Evolutionary conservation across 1,140 invertebrate species (phyloP).

Genomic region (Musca domestica): DNA sequence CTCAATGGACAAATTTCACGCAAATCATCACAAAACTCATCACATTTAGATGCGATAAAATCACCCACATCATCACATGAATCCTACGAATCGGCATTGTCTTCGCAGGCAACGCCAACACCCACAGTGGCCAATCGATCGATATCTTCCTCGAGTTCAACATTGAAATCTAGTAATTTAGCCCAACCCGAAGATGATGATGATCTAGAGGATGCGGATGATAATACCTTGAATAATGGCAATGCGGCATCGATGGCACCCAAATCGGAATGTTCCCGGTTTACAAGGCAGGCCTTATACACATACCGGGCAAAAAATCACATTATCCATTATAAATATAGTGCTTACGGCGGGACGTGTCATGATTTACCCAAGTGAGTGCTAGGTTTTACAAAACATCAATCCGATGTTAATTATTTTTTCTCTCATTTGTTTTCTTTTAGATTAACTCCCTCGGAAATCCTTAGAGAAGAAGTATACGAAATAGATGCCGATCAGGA

Average conservation of each 20-base stretch:
- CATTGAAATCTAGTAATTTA: constrained; percentile 40
- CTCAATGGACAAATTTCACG: constrained; percentile 34
- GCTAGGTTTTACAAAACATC: neutral
- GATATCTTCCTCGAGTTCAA: constrained; percentile 31
- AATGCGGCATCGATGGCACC: constrained; percentile 14
- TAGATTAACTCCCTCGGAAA: constrained; percentile 51
- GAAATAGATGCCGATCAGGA: constrained; percentile 85
- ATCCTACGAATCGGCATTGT: constrained; percentile 42
- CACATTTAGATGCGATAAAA: constrained; percentile 22
- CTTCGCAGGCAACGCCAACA: neutral
- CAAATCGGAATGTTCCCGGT: constrained; percentile 60
- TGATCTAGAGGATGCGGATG: constrained; percentile 29
- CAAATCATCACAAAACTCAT: constrained; percentile 37
- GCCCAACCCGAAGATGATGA: constrained; percentile 47
- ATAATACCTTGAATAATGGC: constrained; percentile 18
- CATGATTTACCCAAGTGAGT: constrained; percentile 79
- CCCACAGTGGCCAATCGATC: neutral
- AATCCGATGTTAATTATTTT: neutral
- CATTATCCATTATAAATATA: constrained; percentile 85
- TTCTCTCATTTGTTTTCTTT: neutral
- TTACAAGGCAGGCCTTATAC: constrained; percentile 82
- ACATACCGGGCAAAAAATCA: constrained; percentile 86
- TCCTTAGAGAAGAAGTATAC: constrained; percentile 78
- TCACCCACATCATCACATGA: constrained; percentile 34
- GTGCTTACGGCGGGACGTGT: constrained; percentile 78